Base-by-base conservation (phyloP, 2,888 invertebrate genomes). In the Metellina segmentata region DNA sequence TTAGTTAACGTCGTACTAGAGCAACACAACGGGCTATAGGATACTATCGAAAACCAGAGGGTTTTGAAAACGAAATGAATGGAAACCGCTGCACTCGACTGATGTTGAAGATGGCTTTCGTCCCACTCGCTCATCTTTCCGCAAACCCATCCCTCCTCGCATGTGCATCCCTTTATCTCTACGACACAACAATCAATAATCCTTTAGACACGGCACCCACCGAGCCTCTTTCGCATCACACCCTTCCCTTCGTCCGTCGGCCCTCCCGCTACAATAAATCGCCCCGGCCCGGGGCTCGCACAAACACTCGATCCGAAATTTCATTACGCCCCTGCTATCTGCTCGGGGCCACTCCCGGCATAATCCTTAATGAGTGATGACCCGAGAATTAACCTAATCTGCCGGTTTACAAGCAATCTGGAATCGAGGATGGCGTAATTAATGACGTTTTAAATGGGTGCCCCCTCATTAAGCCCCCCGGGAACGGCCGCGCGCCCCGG, bases 351-450 rank as follows among this genome's bases (percentile, higher is more conserved):
- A 74, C 61, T 61, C 81, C 52, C 34, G 7, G 61, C 72, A 49
- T 88, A 88, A 88, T 88, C 88, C 88, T 74, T 81, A 69, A 81
- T 88, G 88, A 88, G 61, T 79, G 88, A 88, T 88, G 88, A 72
- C 81, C 53, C 20, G 13, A 61, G 87, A 81, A 81, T 88, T 88
- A 88, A 72, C 74, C 81, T 81, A 88, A 88, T 88, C 88, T 61
- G 52, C 81, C 19, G 71, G 52, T 71, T 85, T 85, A 85, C 75
- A 82, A 82, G 53, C 16, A 48, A 61, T 7, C 51, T 53, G 79
- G 52, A 79, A 74, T 81, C 75, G 19, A n/a, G 81, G 53, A 34
- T 49, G 19, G 49, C 20, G 74, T 89, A 89, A 89, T 89, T 75
- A 89, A 89, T 82, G 89, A 52, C 78, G 51, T 82, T 89, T 89